Base-by-base conservation (phyloP, 2,113 vertebrate genomes). In the Cottus gobio region DNA sequence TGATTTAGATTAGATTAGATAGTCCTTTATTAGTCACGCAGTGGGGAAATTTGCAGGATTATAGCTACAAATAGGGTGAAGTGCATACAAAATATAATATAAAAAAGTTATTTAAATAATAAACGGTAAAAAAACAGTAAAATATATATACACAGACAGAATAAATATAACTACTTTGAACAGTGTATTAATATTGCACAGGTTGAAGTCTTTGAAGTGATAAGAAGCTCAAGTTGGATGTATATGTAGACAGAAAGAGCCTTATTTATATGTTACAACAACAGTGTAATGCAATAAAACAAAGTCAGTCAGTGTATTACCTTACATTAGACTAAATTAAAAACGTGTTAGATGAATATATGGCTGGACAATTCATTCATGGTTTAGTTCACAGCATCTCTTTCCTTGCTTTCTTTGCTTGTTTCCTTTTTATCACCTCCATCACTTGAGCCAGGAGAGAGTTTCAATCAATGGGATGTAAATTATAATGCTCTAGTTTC, bases 401-500 rank as follows among this genome's bases (percentile, higher is more conserved):
- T 37, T 57, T 20, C 20, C 15, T 69, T 22, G 16, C 34, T 42
- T 4, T 5, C 15, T 7, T 67, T 48, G 28, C 61, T 42, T 4
- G 2, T 26, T 10, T 15, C 6, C 36, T 39, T 65, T 26, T 44
- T 11, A 66, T 30, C 26, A 31, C 11, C n/a, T 28, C 34, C 18
- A 22, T 66, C 26, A 46, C 16, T 48, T 46, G 16, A 30, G 26
- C 64, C 63, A 65, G 24, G 39, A 5, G 39, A 9, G 7, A 50
- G 30, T 36, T 15, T n/a, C 56, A 28, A 57, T 57, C 26, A 28
- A 28, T 28, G 56, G 30, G 42, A 44, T 28, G 1, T 26, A 37
- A 61, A 79, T 65, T 63, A 54, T 64, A 31, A 39, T 42, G 62
- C 31, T 37, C 48, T 10, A 26, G 28, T 76, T 64, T 72, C 58